These are phyloP conservation scores for Urophycis tenuis DNA, from an alignment of 2,797 vertebrate species.

Conservation along the genomic window DNA sequence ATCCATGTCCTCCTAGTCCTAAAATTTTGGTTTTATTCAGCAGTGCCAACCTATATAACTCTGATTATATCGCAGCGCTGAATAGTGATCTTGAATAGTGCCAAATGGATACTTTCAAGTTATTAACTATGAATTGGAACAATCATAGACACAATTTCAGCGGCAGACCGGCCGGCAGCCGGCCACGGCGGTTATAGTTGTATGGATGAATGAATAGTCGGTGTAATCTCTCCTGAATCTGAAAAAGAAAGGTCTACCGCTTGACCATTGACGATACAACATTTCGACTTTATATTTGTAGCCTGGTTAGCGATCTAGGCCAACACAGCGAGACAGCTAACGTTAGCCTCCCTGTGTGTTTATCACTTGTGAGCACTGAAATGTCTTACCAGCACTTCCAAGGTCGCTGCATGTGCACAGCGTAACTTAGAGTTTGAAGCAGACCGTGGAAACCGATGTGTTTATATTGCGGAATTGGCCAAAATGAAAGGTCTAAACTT, in stretches of 20 bases:
- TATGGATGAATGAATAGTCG: too few relatives aligned
- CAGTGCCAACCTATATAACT: background rate
- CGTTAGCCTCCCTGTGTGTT: slow-evolving; percentile 23
- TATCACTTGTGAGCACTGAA: slow-evolving; percentile 1
- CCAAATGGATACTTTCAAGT: background rate
- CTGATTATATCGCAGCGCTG: background rate
- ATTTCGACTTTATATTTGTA: background rate
- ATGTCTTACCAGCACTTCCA: slow-evolving; percentile 42
- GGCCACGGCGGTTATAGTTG: background rate
- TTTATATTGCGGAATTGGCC: background rate
- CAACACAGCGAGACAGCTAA: slow-evolving; percentile 29
- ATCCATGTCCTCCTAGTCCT: background rate
- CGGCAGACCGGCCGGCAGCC: too few relatives aligned
- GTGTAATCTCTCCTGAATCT: background rate
- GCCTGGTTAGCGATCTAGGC: background rate
- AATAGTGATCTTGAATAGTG: background rate
- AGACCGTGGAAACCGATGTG: background rate
- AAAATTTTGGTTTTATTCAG: background rate
- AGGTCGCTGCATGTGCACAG: background rate
- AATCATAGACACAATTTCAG: background rate
- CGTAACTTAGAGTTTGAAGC: background rate
- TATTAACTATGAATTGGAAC: background rate
- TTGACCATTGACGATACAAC: background rate
- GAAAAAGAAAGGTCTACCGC: background rate
- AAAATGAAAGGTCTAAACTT: slow-evolving; percentile 41